A percentile compares a stretch with the other conserved stretches of the same genome.
Conservation (phyloP, 1,140 invertebrate genomes). For the Hesperophylax magnus region DNA sequence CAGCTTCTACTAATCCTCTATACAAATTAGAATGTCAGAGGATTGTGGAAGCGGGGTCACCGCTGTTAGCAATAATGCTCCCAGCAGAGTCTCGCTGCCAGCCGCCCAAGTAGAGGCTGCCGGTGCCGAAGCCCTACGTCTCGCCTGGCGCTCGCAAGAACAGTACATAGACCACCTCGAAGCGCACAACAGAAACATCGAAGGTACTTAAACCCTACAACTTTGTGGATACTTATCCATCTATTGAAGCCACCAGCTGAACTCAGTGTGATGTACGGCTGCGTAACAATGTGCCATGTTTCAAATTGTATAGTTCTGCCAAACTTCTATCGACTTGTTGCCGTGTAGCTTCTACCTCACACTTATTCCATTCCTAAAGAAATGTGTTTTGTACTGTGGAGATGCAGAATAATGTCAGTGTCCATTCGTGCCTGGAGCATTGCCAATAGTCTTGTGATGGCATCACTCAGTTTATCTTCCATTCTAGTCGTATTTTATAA, state of each 20-base stretch:
- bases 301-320: constrained; percentile 30
- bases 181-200: constrained; percentile 70
- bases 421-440: neutral
- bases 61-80: constrained; percentile 35
- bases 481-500: constrained; percentile 6
- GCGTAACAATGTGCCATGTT: constrained; percentile 21
- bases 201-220: constrained; percentile 66
- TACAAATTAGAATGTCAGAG: constrained; percentile 45
- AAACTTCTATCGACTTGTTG: constrained; percentile 45
- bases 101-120: constrained; percentile 65
- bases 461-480: neutral
- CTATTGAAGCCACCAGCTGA: constrained; percentile 22
- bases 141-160: constrained; percentile 69
- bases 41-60: constrained; percentile 35
- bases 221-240: constrained; percentile 44
- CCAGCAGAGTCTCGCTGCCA: constrained; percentile 66
- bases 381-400: constrained; percentile 11
- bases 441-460: neutral
- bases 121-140: constrained; percentile 65
- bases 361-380: neutral
- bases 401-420: constrained; percentile 31
- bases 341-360: constrained; percentile 34
- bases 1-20: constrained; percentile 43
- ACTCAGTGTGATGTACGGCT: constrained; percentile 19
- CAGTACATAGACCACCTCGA: constrained; percentile 70